Conservation (phyloP, 2,113 vertebrate species). For the Protobothrops mucrosquamatus region DNA sequence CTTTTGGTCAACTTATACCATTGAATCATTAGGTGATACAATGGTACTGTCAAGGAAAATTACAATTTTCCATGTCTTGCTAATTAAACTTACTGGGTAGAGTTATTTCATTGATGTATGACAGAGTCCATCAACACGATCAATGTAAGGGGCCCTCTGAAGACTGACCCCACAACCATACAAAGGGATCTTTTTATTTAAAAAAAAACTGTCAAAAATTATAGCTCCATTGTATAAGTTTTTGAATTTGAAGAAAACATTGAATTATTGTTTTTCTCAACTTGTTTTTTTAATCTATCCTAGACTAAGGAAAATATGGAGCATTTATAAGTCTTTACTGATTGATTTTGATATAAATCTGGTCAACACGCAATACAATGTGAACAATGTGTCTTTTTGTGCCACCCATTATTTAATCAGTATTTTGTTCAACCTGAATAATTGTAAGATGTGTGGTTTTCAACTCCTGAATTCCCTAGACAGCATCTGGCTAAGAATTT, state of each 20-base stretch:
- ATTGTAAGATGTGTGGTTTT: not conserved
- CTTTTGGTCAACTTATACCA: not conserved
- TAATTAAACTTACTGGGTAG: not conserved
- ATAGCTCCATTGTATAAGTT: not conserved
- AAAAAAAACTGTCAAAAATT: not conserved
- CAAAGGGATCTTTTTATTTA: not conserved
- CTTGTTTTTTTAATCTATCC: not conserved
- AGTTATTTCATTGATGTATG: not conserved
- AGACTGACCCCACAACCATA: not conserved
- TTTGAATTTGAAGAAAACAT: not conserved
- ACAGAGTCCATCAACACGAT: not conserved
- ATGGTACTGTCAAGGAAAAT: not conserved
- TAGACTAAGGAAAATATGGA: not conserved
- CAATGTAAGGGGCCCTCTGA: not conserved
- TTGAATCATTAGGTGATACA: not conserved
- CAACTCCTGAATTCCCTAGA: not conserved
- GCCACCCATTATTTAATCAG: not conserved
- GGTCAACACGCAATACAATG: not conserved
- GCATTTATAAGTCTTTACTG: not conserved
- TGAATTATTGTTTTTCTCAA: not conserved
- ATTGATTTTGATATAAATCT: not conserved
- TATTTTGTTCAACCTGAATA: not conserved
- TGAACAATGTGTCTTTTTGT: not conserved
- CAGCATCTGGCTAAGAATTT: not conserved
- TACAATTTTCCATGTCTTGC: not conserved